Evolutionary conservation across 2,888 invertebrate species (phyloP), one percentile per base, ranked within the genome.

Genomic region (Meloe dianella): DNA sequence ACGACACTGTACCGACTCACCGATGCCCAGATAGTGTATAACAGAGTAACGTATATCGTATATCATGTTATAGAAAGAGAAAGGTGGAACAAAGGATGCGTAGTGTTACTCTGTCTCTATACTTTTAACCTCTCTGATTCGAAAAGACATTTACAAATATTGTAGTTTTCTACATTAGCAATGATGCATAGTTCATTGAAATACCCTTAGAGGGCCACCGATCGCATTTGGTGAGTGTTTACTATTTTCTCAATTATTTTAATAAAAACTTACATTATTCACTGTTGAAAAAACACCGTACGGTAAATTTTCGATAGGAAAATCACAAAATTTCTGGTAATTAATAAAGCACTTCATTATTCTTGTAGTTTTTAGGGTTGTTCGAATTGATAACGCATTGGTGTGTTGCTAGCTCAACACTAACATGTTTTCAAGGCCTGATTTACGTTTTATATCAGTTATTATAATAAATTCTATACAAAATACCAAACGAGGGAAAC

Each of bases 241-340:
- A n/a, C n/a, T n/a, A n/a, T n/a, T n/a, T n/a, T n/a, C n/a, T n/a
- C n/a, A n/a, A n/a, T n/a, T n/a, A n/a, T n/a, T n/a, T n/a, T n/a
- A n/a, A n/a, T n/a, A n/a, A n/a, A 14, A 10, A 91, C 95, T 95
- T 86, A 98, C 97, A 85, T 97, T 91, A 70, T 88, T 86, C 60
- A 85, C 75, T 0, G 96, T 95, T 1, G 97, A 96, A 84, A 99
- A 99, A 1, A 99, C 92, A 64, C 98, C 98, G 82, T 96, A 99
- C 0, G 99, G 99, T 62, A 98, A 86, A 88, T 99, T 99, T 85
- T 98, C 91, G 71, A 98, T 90, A 0, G 98, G 94, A 85, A 98
- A 99, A 85, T 98, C 94, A 68, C 92, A 90, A 71, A 90, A 87
- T 5, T 86, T 79, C 0, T 89, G 84, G 82, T 93, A 91, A 77